Conservation (phyloP, 2,797 vertebrate species). For the Distichodus sexfasciatus region DNA sequence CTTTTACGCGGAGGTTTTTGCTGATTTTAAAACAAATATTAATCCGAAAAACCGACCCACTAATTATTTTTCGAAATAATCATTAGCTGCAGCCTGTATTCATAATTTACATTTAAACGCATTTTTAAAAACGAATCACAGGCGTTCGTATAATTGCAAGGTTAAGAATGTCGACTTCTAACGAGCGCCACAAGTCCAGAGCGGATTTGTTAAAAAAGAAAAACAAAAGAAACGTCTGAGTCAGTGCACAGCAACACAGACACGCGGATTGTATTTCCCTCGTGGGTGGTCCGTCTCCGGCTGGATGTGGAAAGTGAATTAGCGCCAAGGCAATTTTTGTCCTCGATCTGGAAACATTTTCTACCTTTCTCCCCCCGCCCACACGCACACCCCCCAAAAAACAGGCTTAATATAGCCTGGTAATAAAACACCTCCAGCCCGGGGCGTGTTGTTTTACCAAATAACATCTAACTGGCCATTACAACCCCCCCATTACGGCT, state of each 20-base stretch:
- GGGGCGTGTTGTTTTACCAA: constrained; percentile 80
- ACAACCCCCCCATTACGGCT: constrained; percentile 85
- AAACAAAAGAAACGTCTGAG: constrained; percentile 42
- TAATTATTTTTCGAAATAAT: too few relatives aligned
- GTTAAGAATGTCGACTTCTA: constrained; percentile 25
- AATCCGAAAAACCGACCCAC: too few relatives aligned
- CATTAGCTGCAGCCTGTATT: background rate
- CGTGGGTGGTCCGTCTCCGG: constrained; percentile 74
- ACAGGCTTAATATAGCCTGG: constrained; percentile 74
- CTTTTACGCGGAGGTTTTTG: too few relatives aligned
- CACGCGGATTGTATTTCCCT: constrained; percentile 55
- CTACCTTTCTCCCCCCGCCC: too few relatives aligned
- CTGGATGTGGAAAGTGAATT: constrained; percentile 79
- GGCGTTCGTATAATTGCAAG: constrained; percentile 5
- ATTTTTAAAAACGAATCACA: background rate
- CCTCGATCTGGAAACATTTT: constrained; percentile 84
- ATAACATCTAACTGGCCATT: constrained; percentile 87
- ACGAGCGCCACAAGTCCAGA: constrained; percentile 15
- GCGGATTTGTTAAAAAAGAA: too few relatives aligned
- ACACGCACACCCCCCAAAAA: too few relatives aligned
- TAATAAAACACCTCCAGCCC: constrained; percentile 82
- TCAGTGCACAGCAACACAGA: constrained; percentile 52
- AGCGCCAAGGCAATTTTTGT: constrained; percentile 69
- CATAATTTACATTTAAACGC: background rate
- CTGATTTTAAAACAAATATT: too few relatives aligned